Evolutionary conservation across 2,113 vertebrate genomes (phyloP).

Genomic region (Aphelocoma coerulescens): DNA sequence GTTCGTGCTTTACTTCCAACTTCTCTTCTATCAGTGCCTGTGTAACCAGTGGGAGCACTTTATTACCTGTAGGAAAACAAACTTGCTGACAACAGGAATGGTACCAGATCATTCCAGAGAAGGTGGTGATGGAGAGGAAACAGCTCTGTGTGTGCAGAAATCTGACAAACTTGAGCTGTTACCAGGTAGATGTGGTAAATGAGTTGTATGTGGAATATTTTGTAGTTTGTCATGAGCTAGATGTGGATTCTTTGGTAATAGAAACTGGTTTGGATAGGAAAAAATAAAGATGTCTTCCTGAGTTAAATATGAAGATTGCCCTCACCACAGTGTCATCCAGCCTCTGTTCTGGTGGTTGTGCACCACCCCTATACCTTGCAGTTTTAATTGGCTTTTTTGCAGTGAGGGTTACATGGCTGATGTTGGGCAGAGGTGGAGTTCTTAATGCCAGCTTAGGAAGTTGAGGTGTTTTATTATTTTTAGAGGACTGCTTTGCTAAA

Average conservation of each 20-base stretch:
- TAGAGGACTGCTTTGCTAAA: not conserved
- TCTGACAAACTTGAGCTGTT: not conserved
- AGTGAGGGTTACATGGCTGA: not conserved
- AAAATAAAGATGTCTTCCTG: not conserved
- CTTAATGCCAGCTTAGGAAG: not conserved
- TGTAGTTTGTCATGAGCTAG: not conserved
- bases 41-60: not conserved
- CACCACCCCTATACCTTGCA: not conserved
- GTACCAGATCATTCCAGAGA: not conserved
- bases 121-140: slow-evolving; percentile 2
- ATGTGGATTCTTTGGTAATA: not conserved
- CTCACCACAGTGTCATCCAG: not conserved
- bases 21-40: not conserved
- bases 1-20: not conserved
- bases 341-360: not conserved
- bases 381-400: not conserved
- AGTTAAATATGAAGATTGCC: not conserved
- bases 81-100: not conserved
- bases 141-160: not conserved
- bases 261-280: not conserved
- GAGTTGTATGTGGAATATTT: not conserved
- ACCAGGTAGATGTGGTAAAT: not conserved
- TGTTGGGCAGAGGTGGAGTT: not conserved
- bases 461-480: not conserved
- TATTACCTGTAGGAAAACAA: not conserved